Evolutionary conservation across 2,888 invertebrate genomes (phyloP), one percentile per base, ranked within the genome.

Genomic region (Lasioglossum figueresi): DNA sequence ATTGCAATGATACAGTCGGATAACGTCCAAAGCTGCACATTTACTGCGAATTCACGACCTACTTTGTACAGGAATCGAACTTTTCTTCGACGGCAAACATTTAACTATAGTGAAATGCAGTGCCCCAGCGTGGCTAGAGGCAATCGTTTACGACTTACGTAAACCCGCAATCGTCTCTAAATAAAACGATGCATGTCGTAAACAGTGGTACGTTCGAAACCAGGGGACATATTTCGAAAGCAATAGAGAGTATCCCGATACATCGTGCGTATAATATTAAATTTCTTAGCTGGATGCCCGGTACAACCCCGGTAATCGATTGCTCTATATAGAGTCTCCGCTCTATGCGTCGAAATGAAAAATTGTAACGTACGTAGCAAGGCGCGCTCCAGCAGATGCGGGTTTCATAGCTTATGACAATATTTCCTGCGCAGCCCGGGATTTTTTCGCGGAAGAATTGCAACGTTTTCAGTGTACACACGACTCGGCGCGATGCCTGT

Each of bases 391-490:
- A 72, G 37, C 40, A 31, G 45, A n/a, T 23, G 27, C 34, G 48
- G 27, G 45, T 80, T 52, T 37, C 52, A n/a, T 68, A 31, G 14
- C 63, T 34, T 31, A 10, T 34, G 8, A 14, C 31, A 43, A 14
- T 74, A 43, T 31, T 70, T 56, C 19, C 23, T 34, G 1, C 16
- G 19, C 14, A 8, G 2, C 16, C 23, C 27, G 2, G 8, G n/a
- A 23, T 56, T 43, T 37, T 34, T 31, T 27, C 71, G 27, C 23
- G 40, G 34, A 74, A 56, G 71, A 80, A 52, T 80, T 76, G 52
- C 48, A 16, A 19, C 45, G 16, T 4, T n/a, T 19, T 34, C 19
- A 34, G 19, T 12, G n/a, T n/a, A n/a, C 63, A 27, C 68, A n/a
- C n/a, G 16, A 31, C 27, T 6, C 40, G 45, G 31, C 37, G 27